Evolutionary conservation across 2,113 vertebrate genomes (phyloP), one percentile per base, ranked within the genome.

Genomic region (Megaceryle torquata): DNA sequence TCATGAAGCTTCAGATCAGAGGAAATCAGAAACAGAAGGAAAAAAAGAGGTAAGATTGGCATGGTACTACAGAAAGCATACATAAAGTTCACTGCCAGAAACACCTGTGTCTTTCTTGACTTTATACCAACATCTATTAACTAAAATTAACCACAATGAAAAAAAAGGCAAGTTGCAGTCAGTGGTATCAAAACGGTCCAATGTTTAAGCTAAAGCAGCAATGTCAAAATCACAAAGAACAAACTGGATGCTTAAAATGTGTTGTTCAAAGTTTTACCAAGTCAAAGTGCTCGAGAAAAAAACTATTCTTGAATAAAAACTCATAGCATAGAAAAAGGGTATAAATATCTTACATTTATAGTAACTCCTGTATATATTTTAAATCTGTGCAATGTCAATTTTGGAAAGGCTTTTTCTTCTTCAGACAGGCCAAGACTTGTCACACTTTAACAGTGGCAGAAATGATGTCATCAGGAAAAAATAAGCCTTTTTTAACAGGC

Each of bases 381-480:
- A 79, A 91, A 93, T 72, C 61, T 94, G 67, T 50, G 59, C 57
- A 51, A 20, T 51, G 61, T 79, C 92, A 87, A 13, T 84, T 84
- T 95, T 87, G 91, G 92, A 93, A 92, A 82, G 57, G 50, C 11
- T 82, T 94, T 72, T 69, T 91, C 48, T 70, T 70, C 71, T 94
- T 79, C n/a, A 89, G 53, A 83, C 89, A 92, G 89, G 88, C 88
- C 85, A 95, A 89, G 60, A 33, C 83, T 88, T 92, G 84, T 96
- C 89, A 95, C 91, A 93, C n/a, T 35, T 88, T 88, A 89, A 96
- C 91, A 89, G 95, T 88, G 88, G 93, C 87, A 96, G 92, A 92
- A 96, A 96, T 97, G 96, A 98, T 95, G 95, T 96, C 80, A 97
- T 84, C 93, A 95, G 91, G 44, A 93, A 94, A 96, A 96, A 96